Conservation (phyloP, 2,797 vertebrate species). For the Takifugu ocellatus region DNA sequence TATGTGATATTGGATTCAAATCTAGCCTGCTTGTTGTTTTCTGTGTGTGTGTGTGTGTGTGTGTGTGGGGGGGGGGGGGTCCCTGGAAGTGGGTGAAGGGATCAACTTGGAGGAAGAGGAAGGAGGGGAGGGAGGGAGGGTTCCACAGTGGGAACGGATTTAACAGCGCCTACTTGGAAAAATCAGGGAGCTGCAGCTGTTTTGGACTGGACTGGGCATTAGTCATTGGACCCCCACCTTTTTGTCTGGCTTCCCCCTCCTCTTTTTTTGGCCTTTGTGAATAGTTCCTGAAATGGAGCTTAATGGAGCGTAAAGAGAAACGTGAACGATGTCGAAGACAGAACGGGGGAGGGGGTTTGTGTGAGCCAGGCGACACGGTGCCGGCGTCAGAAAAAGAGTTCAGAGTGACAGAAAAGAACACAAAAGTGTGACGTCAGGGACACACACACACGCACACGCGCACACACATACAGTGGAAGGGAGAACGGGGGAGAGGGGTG, state of each 20-base stretch:
- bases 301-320: slow-evolving; percentile 44
- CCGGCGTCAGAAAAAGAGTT: slow-evolving; percentile 34
- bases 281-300: slow-evolving; percentile 61
- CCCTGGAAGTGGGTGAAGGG: slow-evolving; percentile 38
- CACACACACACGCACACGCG: slow-evolving; percentile 1
- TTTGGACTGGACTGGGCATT: slow-evolving; percentile 38
- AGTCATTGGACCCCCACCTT: slow-evolving; percentile 31
- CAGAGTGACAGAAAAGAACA: slow-evolving; percentile 34
- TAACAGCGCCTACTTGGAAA: slow-evolving; percentile 57
- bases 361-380: slow-evolving; percentile 38
- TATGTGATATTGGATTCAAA: slow-evolving; percentile 7
- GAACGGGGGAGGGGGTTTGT: slow-evolving; percentile 15
- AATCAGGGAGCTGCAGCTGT: slow-evolving; percentile 62
- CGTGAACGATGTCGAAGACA: slow-evolving; percentile 33
- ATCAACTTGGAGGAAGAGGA: slow-evolving; percentile 1
- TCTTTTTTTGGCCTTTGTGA: slow-evolving; percentile 26
- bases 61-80: neutral
- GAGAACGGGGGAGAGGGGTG: neutral
- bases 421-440: slow-evolving; percentile 15
- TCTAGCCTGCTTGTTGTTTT: slow-evolving; percentile 1
- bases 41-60: slow-evolving; percentile 8
- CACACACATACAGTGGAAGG: neutral
- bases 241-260: neutral
- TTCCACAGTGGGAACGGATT: slow-evolving; percentile 28
- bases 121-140: slow-evolving; percentile 23